phyloP scores from a whole-genome alignment of 2,888 invertebrate species.

The Agrochola lychnidis region DNA sequence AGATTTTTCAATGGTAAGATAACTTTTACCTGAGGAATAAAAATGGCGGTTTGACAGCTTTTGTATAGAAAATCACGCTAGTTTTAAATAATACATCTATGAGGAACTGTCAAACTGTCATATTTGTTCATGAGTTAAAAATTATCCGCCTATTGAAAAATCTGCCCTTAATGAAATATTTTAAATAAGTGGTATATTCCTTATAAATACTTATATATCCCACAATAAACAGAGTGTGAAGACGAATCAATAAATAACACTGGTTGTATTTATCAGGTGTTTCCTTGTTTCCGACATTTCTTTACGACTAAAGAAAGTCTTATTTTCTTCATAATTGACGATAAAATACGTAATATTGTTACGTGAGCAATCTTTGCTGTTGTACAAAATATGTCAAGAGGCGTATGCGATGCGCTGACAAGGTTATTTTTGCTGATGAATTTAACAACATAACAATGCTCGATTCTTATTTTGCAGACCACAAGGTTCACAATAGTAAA shows the following conservation, averaged over 20 bases:
- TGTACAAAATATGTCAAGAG: slow-evolving; percentile 43
- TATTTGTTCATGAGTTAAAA: too few species aligned
- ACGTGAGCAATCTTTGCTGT: slow-evolving; percentile 43
- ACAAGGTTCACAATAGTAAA: slow-evolving; percentile 19
- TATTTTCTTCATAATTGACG: slow-evolving; percentile 51
- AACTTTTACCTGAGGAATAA: too few species aligned
- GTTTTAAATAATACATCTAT: too few species aligned
- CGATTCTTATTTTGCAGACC: not conserved
- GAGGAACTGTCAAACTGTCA: too few species aligned
- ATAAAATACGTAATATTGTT: slow-evolving; percentile 56
- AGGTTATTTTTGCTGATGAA: slow-evolving; percentile 15
- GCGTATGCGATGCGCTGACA: slow-evolving; percentile 17
- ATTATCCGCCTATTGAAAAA: too few species aligned
- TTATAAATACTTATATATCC: not conserved
- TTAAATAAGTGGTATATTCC: not conserved
- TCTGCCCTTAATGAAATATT: too few species aligned
- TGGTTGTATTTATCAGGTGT: slow-evolving; percentile 20
- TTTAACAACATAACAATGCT: not conserved
- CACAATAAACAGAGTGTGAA: not conserved
- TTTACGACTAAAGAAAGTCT: slow-evolving; percentile 62
- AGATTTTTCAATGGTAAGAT: too few species aligned
- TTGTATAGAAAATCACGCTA: too few species aligned
- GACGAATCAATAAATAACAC: slow-evolving; percentile 7
- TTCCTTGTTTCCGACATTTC: slow-evolving; percentile 26
- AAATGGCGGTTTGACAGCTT: too few species aligned